Percentiles rank a stretch among this genome's conserved stretches.
Evolutionary conservation across 1,140 invertebrate genomes (phyloP).

Genomic region (Drosophila melanica): DNA sequence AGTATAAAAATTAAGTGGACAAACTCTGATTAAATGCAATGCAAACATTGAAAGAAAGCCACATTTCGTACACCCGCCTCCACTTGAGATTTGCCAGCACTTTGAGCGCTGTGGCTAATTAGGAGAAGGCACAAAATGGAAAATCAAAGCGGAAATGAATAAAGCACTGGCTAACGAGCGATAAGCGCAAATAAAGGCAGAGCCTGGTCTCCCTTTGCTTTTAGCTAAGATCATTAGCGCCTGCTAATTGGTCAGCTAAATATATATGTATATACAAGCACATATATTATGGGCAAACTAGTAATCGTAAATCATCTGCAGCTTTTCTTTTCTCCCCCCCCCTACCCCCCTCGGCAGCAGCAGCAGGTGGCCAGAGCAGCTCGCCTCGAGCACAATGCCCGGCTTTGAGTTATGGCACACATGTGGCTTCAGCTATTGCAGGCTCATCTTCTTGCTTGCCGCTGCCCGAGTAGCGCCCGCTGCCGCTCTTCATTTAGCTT

Average conservation of each 20-base stretch:
- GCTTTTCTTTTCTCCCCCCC: background rate
- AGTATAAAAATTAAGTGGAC: no score
- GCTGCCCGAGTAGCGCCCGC: background rate
- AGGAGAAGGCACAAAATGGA: background rate
- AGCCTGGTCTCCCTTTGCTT: background rate
- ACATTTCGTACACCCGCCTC: no score
- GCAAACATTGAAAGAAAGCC: no score
- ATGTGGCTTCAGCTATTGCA: constrained; percentile 51
- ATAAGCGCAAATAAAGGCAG: background rate
- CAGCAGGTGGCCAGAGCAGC: constrained; percentile 15
- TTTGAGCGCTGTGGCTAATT: constrained; percentile 2
- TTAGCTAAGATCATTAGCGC: constrained; percentile 22
- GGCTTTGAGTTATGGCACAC: constrained; percentile 73
- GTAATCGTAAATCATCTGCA: constrained; percentile 33
- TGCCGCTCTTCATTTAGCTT: background rate
- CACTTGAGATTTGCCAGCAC: background rate
- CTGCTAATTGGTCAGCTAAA: constrained; percentile 35
- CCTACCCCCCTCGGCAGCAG: background rate
- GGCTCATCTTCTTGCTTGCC: constrained; percentile 13
- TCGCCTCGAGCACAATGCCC: constrained; percentile 42
- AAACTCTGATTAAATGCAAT: no score
- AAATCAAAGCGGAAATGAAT: background rate
- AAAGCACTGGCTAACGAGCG: background rate
- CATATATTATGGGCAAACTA: background rate
- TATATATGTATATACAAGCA: no score